Conservation (phyloP, 2,797 vertebrate genomes). For the Enteromius afrohamiltoni region DNA sequence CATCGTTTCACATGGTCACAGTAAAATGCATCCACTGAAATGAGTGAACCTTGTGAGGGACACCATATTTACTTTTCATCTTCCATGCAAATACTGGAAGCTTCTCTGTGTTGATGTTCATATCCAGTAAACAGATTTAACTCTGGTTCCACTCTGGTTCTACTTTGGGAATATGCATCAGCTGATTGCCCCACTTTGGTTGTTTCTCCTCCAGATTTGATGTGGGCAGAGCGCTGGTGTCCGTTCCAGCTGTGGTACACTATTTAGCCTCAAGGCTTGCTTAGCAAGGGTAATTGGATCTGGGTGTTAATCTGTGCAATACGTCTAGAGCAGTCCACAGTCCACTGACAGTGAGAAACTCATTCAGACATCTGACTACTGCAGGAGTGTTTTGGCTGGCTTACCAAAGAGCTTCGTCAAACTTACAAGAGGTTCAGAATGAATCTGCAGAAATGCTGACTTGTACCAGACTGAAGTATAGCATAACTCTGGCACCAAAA, state of each 20-base stretch:
- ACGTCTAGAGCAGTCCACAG: conserved; percentile 33
- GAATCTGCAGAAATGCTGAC: conserved; percentile 14
- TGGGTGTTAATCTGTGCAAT: conserved; percentile 53
- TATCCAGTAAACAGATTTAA: conserved; percentile 35
- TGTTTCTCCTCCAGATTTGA: conserved; percentile 26
- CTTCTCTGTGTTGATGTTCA: conserved; percentile 38
- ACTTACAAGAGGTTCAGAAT: background rate
- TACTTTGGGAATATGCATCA: conserved; percentile 28
- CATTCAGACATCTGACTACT: conserved; percentile 27
- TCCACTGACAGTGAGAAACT: conserved; percentile 31
- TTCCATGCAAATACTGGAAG: conserved; percentile 55
- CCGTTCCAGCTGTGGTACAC: conserved; percentile 28
- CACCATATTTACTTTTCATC: conserved; percentile 34
- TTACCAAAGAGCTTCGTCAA: conserved; percentile 25
- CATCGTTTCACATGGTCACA: background rate
- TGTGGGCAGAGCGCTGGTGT: background rate
- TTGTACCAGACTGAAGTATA: background rate
- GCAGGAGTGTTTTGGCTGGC: conserved; percentile 13
- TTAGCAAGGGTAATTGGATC: conserved; percentile 57
- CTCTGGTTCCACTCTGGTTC: background rate
- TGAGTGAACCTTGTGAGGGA: conserved; percentile 19
- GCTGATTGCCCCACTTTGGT: background rate
- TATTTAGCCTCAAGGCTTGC: conserved; percentile 38
- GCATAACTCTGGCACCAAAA: background rate
- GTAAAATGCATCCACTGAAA: background rate